Conservation (phyloP, 2,888 invertebrate species). For the Trypoxylon attenuatum region DNA sequence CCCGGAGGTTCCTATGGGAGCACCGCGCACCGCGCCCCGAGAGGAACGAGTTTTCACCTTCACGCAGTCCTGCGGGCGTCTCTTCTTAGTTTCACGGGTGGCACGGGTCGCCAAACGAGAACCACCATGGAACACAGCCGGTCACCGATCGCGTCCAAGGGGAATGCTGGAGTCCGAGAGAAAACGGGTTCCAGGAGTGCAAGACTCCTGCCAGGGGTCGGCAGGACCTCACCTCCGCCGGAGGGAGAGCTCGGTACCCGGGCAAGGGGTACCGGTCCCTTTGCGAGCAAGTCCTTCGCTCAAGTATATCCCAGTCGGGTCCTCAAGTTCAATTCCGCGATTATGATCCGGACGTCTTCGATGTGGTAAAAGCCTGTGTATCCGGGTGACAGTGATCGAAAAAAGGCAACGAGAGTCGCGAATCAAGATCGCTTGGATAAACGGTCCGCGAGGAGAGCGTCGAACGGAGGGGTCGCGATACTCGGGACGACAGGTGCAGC, state of each 20-base stretch:
- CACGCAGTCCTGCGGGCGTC: slow-evolving; percentile 29
- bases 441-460: slow-evolving; percentile 17
- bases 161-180: slow-evolving; percentile 7
- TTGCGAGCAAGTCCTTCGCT: too few relatives aligned
- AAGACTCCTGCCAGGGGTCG: too few relatives aligned
- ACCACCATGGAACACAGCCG: slow-evolving; percentile 22
- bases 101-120: slow-evolving; percentile 23
- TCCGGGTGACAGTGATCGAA: neutral
- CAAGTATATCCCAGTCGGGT: neutral
- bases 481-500: slow-evolving; percentile 51
- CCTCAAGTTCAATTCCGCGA: slow-evolving; percentile 1
- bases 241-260: too few relatives aligned
- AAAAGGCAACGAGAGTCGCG: neutral
- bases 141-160: slow-evolving; percentile 33
- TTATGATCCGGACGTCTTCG: slow-evolving; percentile 2
- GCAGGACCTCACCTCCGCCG: too few relatives aligned
- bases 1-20: neutral
- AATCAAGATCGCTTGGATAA: slow-evolving; percentile 15
- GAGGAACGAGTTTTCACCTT: slow-evolving; percentile 54
- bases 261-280: too few relatives aligned
- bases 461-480: slow-evolving; percentile 24
- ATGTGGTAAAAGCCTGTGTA: neutral
- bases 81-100: slow-evolving; percentile 28
- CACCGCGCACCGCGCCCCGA: slow-evolving; percentile 18
- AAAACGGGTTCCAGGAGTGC: neutral